Evolutionary conservation across 1,140 invertebrate species (phyloP), one percentile per base, ranked within the genome.

Genomic region (Lucilia sericata): DNA sequence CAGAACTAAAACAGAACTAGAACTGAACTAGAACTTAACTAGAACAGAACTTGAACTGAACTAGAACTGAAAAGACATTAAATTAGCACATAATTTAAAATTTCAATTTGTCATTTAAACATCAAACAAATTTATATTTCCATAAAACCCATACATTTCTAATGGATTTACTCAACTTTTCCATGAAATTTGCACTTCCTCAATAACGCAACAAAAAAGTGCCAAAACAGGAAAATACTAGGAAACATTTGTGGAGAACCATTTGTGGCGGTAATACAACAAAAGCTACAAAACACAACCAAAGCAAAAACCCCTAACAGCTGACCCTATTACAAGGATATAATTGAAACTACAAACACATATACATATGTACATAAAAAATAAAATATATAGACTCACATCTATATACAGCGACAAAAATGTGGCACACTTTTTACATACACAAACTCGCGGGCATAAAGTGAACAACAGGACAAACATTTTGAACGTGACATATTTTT

Each of bases 401-500:
- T n/a, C 25, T 42, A 10, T 3, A 42, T 7, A 42, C 5, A 42
- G 25, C 9, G 49, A 55, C 51, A 55, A 55, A 55, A 55, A 55
- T 55, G 42, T 42, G 10, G 42, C 42, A 42, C 42, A 42, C 42
- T 70, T 21, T 25, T 4, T 2, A 19, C 19, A 70, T 12, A 21
- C 2, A 70, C 5, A 25, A 19, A 70, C 25, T 30, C 25, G 3
- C 19, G n/a, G 19, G 17, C 13, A 60, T 21, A 21, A 70, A 70
- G n/a, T 70, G 65, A 70, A 21, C 65, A 70, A 21, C 65, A 70
- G 5, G 7, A 10, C 55, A 17, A 60, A 60, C 14, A 70, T 70
- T 70, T 70, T 70, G 65, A 70, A 70, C 65, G 65, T 70, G 65
- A 70, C 65, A 70, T 70, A 70, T 70, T 70, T 60, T 70, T 70